Percentiles rank a stretch among this genome's conserved stretches.
Conservation (phyloP, 2,797 vertebrate genomes). For the Falco novaeseelandiae region DNA sequence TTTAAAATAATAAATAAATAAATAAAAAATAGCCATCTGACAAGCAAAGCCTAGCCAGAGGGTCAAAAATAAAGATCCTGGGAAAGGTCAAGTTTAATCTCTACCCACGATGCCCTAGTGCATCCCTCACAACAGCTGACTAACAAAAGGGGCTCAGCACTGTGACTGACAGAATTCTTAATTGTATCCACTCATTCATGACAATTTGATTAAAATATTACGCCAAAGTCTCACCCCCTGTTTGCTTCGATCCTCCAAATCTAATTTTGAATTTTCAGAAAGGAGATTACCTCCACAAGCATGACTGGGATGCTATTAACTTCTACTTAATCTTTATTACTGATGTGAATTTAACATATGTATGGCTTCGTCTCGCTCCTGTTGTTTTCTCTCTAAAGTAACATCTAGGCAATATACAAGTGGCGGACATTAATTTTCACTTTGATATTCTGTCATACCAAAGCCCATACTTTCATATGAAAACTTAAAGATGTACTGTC, state of each 20-base stretch:
- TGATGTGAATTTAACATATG: constrained; percentile 95
- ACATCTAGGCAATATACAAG: constrained; percentile 73
- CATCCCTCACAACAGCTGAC: constrained; percentile 81
- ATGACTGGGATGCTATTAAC: constrained; percentile 97
- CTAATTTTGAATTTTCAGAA: constrained; percentile 99
- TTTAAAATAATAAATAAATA: not conserved
- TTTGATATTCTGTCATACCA: constrained; percentile 67
- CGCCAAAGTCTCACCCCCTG: constrained; percentile 96
- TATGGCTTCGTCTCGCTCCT: constrained; percentile 85
- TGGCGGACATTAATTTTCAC: constrained; percentile 72
- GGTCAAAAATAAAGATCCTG: constrained; percentile 79
- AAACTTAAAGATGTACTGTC: constrained; percentile 34
- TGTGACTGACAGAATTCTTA: constrained; percentile 99
- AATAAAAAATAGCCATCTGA: constrained; percentile 68
- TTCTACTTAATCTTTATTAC: constrained; percentile 99
- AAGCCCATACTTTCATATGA: constrained; percentile 31
- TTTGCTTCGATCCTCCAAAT: constrained; percentile 98
- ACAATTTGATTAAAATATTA: constrained; percentile 99
- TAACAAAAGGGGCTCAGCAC: constrained; percentile 88
- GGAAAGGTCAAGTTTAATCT: constrained; percentile 85
- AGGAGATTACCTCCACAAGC: constrained; percentile 97
- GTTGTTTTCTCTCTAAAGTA: constrained; percentile 78
- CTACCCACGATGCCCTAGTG: constrained; percentile 73
- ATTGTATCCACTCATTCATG: constrained; percentile 99
- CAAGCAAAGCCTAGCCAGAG: constrained; percentile 72